These are phyloP conservation scores for Pachypeltis micranthus DNA, from an alignment of 1,140 invertebrate species.

Conservation along the genomic window DNA sequence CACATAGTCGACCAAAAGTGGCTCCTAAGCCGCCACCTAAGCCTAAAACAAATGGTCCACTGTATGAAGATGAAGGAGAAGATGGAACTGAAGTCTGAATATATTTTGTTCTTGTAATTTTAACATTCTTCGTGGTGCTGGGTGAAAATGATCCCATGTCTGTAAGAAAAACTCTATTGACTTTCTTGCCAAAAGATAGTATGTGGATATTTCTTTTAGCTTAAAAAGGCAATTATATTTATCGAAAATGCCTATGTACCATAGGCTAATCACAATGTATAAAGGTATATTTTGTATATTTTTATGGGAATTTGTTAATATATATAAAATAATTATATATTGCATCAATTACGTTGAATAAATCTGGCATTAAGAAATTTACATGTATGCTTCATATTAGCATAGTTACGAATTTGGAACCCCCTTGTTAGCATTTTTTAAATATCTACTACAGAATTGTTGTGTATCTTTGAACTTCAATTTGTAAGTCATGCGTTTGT, in stretches of 20 bases:
- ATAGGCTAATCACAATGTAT: not conserved
- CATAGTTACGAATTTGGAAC: not conserved
- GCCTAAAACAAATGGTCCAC: conserved; percentile 53
- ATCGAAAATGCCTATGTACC: not conserved
- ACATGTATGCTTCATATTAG: not conserved
- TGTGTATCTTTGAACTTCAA: not conserved
- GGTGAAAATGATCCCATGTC: not conserved
- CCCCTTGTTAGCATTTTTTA: not conserved
- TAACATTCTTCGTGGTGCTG: not conserved
- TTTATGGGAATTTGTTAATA: not conserved
- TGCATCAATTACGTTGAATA: not conserved
- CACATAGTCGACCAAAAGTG: conserved; percentile 45
- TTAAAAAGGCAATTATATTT: not conserved
- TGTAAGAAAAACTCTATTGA: not conserved
- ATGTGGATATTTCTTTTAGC: not conserved
- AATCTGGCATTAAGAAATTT: not conserved
- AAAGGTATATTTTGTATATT: not conserved
- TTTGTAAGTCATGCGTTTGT: not conserved
- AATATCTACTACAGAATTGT: not conserved
- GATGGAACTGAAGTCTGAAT: conserved; percentile 70
- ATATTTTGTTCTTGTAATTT: not conserved
- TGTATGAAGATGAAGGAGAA: conserved; percentile 74
- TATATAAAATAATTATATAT: not conserved
- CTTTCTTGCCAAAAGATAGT: not conserved
- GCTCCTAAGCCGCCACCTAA: conserved; percentile 70